Evolutionary conservation across 1,140 invertebrate species (phyloP), one percentile per base, ranked within the genome.

Genomic region (Oscheius sp.): DNA sequence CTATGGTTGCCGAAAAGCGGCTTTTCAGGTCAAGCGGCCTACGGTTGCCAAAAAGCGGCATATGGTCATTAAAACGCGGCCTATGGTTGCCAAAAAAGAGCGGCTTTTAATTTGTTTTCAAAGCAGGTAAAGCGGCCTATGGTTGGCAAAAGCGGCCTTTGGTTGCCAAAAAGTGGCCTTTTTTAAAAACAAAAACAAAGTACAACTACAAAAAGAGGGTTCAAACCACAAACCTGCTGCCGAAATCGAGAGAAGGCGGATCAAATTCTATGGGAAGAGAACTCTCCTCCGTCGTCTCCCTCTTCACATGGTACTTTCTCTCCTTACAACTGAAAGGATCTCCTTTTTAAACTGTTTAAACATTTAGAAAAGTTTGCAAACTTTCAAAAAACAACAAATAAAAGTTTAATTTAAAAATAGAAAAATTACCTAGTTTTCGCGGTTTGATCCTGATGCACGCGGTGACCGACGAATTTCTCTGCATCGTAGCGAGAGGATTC

Each of bases 201-300:
- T 34, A 23, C 1, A 1, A 10, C 7, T 23, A 28, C 15, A n/a
- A 46, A 29, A 2, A 76, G 7, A 59, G 23, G 15, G 23, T 2
- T 18, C 23, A 31, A n/a, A 67, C 31, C 29, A 46, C 64, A n/a
- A 49, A 74, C 42, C 66, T 63, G 82, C 89, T 86, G 84, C 89
- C 87, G 86, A 91, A 91, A 87, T 90, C 89, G 76, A 90, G 86
- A 79, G 88, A 83, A 74, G 88, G 86, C 74, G 89, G 89, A 82
- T 89, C 87, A 85, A 90, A 89, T 79, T 75, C 89, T 84, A 77
- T 83, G 82, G 82, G 83, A 86, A 80, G 86, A 84, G 72, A 79
- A 79, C 68, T 77, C 79, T 63, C 80, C 77, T 74, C 81, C 73
- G 79, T 79, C 31, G 71, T 15, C 55, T 49, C 31, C 62, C 68